Conservation (phyloP, 2,888 invertebrate genomes). For the Beris morrisii region DNA sequence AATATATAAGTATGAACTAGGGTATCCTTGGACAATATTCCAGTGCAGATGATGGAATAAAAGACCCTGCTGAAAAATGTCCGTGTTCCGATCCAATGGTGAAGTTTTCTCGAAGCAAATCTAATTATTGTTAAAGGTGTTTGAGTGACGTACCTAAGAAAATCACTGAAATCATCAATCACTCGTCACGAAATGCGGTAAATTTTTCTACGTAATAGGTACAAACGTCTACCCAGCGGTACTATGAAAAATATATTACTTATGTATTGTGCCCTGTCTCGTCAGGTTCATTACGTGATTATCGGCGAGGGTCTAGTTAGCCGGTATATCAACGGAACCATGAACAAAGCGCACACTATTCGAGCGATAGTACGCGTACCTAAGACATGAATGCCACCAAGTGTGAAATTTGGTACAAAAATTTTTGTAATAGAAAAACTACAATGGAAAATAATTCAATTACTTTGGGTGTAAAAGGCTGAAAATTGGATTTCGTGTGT, state of each 20-base stretch:
- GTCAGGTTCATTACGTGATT: conserved; percentile 36
- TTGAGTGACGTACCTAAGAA: conserved; percentile 40
- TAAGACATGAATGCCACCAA: conserved; percentile 10
- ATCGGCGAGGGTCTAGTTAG: conserved; percentile 32
- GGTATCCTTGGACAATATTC: no score
- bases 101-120: conserved; percentile 35
- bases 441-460: conserved; percentile 39
- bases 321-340: conserved; percentile 3
- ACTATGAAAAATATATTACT: conserved; percentile 2
- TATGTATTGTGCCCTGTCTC: neutral
- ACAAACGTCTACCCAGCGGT: neutral
- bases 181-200: conserved; percentile 40
- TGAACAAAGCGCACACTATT: conserved; percentile 22
- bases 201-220: conserved; percentile 32
- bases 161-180: conserved; percentile 42
- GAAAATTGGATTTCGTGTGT: conserved; percentile 25
- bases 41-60: no score
- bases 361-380: conserved; percentile 1
- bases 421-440: conserved; percentile 18
- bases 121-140: conserved; percentile 41
- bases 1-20: no score
- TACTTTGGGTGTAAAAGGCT: conserved; percentile 31
- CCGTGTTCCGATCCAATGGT: conserved; percentile 17
- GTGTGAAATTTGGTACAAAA: conserved; percentile 23
- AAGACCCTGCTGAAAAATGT: neutral